Evolutionary conservation across 2,797 vertebrate genomes (phyloP), one percentile per base, ranked within the genome.

Genomic region (Peromyscus eremicus): DNA sequence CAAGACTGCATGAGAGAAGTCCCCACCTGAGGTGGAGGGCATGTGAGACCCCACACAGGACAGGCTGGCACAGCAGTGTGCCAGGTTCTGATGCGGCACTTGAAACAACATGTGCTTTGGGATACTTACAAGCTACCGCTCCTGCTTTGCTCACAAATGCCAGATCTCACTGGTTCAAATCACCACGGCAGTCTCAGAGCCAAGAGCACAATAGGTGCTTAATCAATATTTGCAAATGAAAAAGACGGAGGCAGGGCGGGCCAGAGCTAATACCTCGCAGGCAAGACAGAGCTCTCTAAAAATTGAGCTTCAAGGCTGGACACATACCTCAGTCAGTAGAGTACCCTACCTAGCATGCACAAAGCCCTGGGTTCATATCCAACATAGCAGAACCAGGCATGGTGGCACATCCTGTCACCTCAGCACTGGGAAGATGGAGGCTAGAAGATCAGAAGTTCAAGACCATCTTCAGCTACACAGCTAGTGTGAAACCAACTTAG

Each of bases 191-290:
- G 46, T 70, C 71, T 64, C 57, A 83, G 37, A 2, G 66, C 85
- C 75, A 89, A 46, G 64, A 46, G 23, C 68, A 93, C 0, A 37
- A 37, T 0, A 85, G 66, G 27, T 89, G 16, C 64, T 64, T 64
- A 95, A 89, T 88, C 95, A 92, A 94, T 94, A 96, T 32, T 84
- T 73, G 32, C 62, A 90, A 89, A 88, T 52, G 64, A 91, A 75
- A 91, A 55, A 80, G 66, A 40, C 1, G 23, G 79, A 43, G 12
- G 60, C 14, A 27, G 29, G 57, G 8, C 49, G 43, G 80, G 77
- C 57, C 29, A 77, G 37, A 92, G 40, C 76, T 84, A 90, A 82
- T 10, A 73, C 43, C 32, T 60, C 32, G 7, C 34, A 71, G 62
- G 57, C n/a, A 83, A 34, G 66, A 96, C 32, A 71, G 6, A 87